Evolutionary conservation across 2,888 invertebrate genomes (phyloP), one percentile per base, ranked within the genome.

Genomic region (Leptinotarsa juncta): DNA sequence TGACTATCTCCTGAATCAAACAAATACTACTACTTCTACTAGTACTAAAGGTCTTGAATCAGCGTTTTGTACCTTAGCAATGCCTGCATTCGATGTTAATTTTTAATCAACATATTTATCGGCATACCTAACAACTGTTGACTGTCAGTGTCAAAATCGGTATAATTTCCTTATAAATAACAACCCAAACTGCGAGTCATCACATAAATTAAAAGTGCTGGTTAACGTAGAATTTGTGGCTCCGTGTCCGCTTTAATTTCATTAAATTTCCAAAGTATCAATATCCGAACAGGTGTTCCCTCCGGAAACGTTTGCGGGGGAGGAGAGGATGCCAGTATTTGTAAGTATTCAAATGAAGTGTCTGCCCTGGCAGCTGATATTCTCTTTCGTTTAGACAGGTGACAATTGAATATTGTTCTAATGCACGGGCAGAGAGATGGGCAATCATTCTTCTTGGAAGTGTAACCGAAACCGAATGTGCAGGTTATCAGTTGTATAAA

Each of bases 241-340:
- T 68, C 50, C 32, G 55, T 18, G 53, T 32, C 68, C 32, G 66
- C 26, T 65, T 72, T 72, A 72, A 72, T 68, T 72, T 51, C 71
- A 73, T 76, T 75, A 67, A 55, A 73, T 72, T 76, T 75, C 65
- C 23, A 72, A 73, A 79, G 78, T 79, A 77, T 79, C 77, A 69
- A 73, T 79, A 75, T 73, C 73, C 65, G 72, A 82, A 83, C 83
- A 83, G 83, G 83, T 83, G 83, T 75, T 66, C 70, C 74, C 16
- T 71, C 77, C 81, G 82, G 82, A 82, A 81, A 81, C 78, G 73
- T 68, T 65, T 72, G 81, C 79, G 82, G 83, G 83, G 82, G 83
- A 80, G 82, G 65, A 57, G 65, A n/a, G 65, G 20, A 32, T 71
- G 65, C 32, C 60, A 53, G 53, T 53, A 78, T 80, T 82, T 82